Base-by-base conservation (phyloP, 2,888 invertebrate genomes). In the Xestia rhomboidea region DNA sequence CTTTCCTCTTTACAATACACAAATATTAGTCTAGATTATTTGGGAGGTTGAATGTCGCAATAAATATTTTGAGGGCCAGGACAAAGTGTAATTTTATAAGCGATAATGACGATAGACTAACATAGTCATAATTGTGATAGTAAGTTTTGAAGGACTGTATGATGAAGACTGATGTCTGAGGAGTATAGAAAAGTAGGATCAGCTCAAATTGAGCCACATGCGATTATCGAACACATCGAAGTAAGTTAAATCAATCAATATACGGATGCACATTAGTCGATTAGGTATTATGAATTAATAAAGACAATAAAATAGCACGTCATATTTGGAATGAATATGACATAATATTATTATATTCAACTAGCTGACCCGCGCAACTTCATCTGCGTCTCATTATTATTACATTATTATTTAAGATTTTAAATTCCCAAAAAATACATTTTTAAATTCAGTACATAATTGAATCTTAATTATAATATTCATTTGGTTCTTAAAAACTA, bases 271-370 rank as follows among this genome's bases (percentile, higher is more conserved):
- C 4, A 75, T 63, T 8, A 38, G 13, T 30, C 1, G 15, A n/a
- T 1, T 76, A 54, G 11, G n/a, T 51, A 11, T 49, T 54, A 54
- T 24, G 11, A n/a, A n/a, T 75, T 24, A 3, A 18, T 4, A 44
- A 44, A 38, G 11, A 67, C 34, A 24, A 44, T 30, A n/a, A 49
- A 51, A 51, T 51, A 2, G 3, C 5, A 46, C 30, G 24, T 41
- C 41, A 49, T 41, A 57, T 49, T 11, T 57, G 3, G 0, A 21
- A 27, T n/a, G 5, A 57, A 4, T 71, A 27, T 62, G 79, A 51
- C 11, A 51, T 70, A 79, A 60, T 62, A 77, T 34, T 57, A 30
- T 18, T 34, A n/a, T 34, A 7, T 10, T 60, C 57, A 79, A n/a
- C n/a, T n/a, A n/a, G n/a, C n/a, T n/a, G n/a, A n/a, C n/a, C n/a